Percentiles rank a stretch among this genome's conserved stretches.
phyloP scores from a whole-genome alignment of 2,797 vertebrate species.

The Netta rufina region DNA sequence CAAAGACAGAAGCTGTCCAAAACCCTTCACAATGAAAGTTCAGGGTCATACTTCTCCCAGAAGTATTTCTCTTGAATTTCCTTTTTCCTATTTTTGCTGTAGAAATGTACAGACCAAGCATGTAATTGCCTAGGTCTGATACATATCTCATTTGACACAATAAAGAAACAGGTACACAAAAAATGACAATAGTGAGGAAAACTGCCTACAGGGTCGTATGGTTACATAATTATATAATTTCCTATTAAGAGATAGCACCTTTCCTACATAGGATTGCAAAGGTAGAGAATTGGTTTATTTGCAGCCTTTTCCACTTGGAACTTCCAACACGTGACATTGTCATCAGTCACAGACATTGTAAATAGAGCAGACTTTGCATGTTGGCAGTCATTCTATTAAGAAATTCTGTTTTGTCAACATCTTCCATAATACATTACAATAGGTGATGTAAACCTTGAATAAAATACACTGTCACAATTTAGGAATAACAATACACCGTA shows the following conservation, averaged over 20 bases:
- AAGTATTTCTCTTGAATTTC: neutral
- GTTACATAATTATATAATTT: neutral
- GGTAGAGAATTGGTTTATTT: neutral
- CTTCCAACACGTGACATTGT: neutral
- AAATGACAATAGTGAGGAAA: neutral
- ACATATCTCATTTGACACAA: neutral
- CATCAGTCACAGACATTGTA: neutral
- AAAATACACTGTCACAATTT: neutral
- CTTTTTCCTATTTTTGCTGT: neutral
- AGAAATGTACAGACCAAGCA: neutral
- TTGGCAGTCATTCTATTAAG: neutral
- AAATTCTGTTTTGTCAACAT: neutral
- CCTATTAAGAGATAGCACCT: neutral
- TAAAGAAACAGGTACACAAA: neutral
- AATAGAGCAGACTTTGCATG: neutral
- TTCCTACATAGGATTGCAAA: neutral
- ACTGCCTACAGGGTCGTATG: neutral
- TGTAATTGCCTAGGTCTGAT: neutral
- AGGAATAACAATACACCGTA: neutral
- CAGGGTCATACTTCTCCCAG: neutral
- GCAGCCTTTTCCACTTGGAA: neutral
- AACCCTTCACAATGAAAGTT: neutral
- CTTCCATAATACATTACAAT: neutral
- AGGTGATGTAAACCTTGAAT: neutral
- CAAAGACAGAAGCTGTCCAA: neutral